These are phyloP conservation scores for Pluvialis apricaria DNA, from an alignment of 2,113 vertebrate species.

Conservation along the genomic window DNA sequence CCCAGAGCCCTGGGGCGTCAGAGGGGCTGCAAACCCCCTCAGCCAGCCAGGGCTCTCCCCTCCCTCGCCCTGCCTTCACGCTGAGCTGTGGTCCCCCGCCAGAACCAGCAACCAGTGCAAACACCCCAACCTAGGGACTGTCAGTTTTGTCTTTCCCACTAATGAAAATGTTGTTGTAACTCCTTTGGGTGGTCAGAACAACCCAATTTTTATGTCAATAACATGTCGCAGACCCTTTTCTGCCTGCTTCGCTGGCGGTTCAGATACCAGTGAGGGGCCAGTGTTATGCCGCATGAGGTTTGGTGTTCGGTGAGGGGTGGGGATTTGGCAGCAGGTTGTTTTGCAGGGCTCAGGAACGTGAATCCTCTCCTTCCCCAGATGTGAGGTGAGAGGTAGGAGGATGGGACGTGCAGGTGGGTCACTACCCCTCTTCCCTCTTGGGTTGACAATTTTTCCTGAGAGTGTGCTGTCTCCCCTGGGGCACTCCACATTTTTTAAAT, in stretches of 20 bases:
- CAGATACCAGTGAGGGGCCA: accelerated
- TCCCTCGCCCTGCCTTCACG: accelerated
- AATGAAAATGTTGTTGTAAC: accelerated
- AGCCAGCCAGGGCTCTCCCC: accelerated
- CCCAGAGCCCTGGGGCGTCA: accelerated
- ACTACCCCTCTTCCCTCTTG: not conserved
- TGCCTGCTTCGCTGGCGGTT: not conserved
- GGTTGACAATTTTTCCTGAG: not conserved
- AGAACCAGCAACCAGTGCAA: not conserved
- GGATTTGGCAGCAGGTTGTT: not conserved
- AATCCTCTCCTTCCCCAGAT: accelerated
- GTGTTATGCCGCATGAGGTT: accelerated
- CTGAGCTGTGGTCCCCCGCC: accelerated
- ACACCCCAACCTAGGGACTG: accelerated
- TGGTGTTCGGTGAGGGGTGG: not conserved
- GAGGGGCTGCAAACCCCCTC: not conserved
- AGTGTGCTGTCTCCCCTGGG: not conserved
- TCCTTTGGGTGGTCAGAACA: not conserved
- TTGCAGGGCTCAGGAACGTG: not conserved
- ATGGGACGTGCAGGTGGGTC: not conserved
- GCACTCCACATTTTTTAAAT: not conserved
- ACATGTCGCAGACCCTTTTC: accelerated
- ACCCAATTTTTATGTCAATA: too few species aligned
- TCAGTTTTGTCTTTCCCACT: not conserved
- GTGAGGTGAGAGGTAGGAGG: not conserved